Evolutionary conservation across 2,113 vertebrate species (phyloP).

Genomic region (Sorex fumeus): DNA sequence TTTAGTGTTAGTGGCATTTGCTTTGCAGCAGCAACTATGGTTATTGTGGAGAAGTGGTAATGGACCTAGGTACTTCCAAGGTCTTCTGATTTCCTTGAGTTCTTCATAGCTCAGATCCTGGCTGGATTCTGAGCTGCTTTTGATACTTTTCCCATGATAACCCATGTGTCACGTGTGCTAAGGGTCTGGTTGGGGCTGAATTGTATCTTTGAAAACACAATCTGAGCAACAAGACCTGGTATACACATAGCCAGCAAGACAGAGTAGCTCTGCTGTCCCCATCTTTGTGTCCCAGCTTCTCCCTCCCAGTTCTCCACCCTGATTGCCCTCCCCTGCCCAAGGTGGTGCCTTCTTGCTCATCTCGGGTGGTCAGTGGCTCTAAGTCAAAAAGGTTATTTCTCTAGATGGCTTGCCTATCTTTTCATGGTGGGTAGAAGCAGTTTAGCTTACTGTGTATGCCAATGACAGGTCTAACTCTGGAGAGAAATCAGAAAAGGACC

Average conservation of each 20-base stretch:
- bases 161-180: accelerated
- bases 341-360: neutral
- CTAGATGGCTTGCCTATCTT: neutral
- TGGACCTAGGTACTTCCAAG: neutral
- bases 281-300: neutral
- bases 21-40: neutral
- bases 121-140: neutral
- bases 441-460: no score
- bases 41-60: neutral
- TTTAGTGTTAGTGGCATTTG: neutral
- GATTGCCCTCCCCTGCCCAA: neutral
- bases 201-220: neutral
- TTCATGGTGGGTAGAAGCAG: accelerated
- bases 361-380: neutral
- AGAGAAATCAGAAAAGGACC: neutral
- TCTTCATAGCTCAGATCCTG: neutral
- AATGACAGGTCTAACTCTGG: neutral
- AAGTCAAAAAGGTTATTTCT: neutral
- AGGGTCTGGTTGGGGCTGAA: neutral
- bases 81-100: neutral
- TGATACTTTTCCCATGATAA: neutral
- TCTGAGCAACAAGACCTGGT: neutral
- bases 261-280: no score
- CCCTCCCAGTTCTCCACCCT: accelerated
- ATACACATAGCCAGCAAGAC: neutral